Percentiles rank a stretch among this genome's conserved stretches.
phyloP scores from a whole-genome alignment of 2,113 vertebrate genomes.

The Herpailurus yagouaroundi region DNA sequence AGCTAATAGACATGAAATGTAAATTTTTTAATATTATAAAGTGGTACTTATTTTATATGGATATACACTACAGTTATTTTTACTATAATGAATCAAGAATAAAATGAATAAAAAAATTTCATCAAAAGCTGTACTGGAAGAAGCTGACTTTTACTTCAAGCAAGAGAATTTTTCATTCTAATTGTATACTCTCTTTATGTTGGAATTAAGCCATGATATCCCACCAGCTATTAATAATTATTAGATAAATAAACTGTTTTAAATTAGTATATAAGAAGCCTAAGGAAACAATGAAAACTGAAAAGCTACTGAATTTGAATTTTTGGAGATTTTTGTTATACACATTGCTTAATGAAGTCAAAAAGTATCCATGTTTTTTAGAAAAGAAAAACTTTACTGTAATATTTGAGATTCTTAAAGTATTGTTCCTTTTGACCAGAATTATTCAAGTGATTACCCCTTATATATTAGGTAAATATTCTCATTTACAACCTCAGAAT shows the following conservation, averaged over 20 bases:
- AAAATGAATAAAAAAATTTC: neutral
- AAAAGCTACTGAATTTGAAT: conserved; percentile 42
- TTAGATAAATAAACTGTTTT: neutral
- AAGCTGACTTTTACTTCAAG: neutral
- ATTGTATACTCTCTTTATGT: conserved; percentile 16
- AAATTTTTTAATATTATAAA: neutral
- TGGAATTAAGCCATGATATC: conserved; percentile 24
- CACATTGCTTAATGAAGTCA: neutral
- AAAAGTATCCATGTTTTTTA: neutral
- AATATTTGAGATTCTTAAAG: neutral
- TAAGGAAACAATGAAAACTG: conserved; percentile 47
- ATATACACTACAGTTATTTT: conserved; percentile 8
- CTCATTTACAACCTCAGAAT: neutral
- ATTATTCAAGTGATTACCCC: neutral
- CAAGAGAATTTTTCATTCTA: conserved; percentile 18
- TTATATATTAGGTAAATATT: neutral
- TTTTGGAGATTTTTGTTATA: neutral
- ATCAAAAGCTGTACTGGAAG: neutral
- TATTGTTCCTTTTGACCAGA: neutral
- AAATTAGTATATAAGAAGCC: neutral
- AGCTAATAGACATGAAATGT: neutral
- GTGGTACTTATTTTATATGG: neutral
- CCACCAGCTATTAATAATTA: conserved; percentile 34
- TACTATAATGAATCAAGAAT: conserved; percentile 10
- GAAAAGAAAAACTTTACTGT: neutral